phyloP scores from a whole-genome alignment of 2,888 invertebrate genomes.

The Cryptocheilus praepositus region DNA sequence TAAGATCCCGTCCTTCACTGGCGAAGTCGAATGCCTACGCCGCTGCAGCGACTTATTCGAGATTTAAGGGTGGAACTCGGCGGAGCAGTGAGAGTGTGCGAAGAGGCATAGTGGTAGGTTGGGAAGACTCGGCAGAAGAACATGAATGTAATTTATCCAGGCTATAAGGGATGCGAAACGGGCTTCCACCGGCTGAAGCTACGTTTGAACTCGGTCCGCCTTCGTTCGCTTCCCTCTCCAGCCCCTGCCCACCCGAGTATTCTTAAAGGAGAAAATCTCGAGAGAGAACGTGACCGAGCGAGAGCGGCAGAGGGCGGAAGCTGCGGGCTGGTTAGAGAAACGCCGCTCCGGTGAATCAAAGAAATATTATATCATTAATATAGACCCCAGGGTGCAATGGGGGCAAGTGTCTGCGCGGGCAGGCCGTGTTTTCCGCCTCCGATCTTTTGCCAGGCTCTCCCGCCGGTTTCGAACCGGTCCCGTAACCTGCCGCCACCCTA shows the following conservation, averaged over 20 bases:
- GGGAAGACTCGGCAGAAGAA: slow-evolving; percentile 37
- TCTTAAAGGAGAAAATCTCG: slow-evolving; percentile 35
- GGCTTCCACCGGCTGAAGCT: slow-evolving; percentile 54
- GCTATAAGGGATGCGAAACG: slow-evolving; percentile 65
- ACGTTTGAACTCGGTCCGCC: slow-evolving; percentile 63
- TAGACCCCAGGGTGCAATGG: slow-evolving; percentile 63
- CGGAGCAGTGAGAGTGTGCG: slow-evolving; percentile 3
- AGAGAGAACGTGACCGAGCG: slow-evolving; percentile 14
- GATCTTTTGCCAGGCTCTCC: slow-evolving; percentile 26
- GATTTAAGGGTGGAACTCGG: slow-evolving; percentile 5
- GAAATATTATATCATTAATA: slow-evolving; percentile 72
- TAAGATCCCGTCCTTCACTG: slow-evolving; percentile 45
- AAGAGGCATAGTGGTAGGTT: slow-evolving; percentile 9
- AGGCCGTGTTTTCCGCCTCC: slow-evolving; percentile 22
- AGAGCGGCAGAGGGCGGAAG: slow-evolving; percentile 20
- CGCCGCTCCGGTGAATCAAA: slow-evolving; percentile 65
- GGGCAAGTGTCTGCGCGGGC: slow-evolving; percentile 42
- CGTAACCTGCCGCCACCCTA: too few species aligned
- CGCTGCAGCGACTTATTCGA: slow-evolving; percentile 1
- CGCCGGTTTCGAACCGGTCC: slow-evolving; percentile 11
- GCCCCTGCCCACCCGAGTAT: slow-evolving; percentile 22
- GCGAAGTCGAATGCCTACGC: slow-evolving; percentile 35
- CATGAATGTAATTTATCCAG: slow-evolving; percentile 70
- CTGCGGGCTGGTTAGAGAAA: slow-evolving; percentile 62
- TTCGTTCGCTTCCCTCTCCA: slow-evolving; percentile 15